Conservation (phyloP, 2,888 invertebrate genomes). For the Athalia cordata region DNA sequence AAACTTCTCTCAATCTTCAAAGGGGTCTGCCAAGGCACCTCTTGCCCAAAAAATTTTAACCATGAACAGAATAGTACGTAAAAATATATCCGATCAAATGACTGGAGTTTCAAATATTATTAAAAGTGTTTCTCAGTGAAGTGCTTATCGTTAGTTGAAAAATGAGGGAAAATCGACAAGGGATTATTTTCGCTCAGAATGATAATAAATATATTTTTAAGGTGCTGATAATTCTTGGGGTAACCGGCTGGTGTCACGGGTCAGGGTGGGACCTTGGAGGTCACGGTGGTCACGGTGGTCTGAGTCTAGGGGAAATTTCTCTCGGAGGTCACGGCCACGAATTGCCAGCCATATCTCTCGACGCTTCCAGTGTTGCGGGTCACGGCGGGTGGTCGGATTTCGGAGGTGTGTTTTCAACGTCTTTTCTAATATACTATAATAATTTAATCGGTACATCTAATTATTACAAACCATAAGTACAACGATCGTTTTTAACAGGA, state of each 20-base stretch:
- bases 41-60: slow-evolving; percentile 22
- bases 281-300: slow-evolving; percentile 51
- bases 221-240: slow-evolving; percentile 43
- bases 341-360: slow-evolving; percentile 55
- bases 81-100: not conserved
- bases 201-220: slow-evolving; percentile 5
- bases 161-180: not conserved
- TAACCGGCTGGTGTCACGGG: slow-evolving; percentile 52
- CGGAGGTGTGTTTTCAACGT: slow-evolving; percentile 31
- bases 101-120: not conserved
- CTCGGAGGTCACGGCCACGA: slow-evolving; percentile 49
- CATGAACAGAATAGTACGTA: slow-evolving; percentile 49
- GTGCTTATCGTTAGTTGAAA: not conserved
- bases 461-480: not conserved
- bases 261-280: slow-evolving; percentile 53
- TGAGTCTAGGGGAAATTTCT: slow-evolving; percentile 64
- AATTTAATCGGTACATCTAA: not conserved
- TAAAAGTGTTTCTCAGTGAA: slow-evolving; percentile 24
- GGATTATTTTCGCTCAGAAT: not conserved
- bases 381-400: slow-evolving; percentile 31
- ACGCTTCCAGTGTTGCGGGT: slow-evolving; percentile 47
- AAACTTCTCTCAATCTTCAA: slow-evolving; percentile 43
- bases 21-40: slow-evolving; percentile 27
- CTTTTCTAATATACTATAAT: not conserved
- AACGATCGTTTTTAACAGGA: not conserved